These are phyloP conservation scores for Capitulum mitella DNA, from an alignment of 2,888 invertebrate species.

Conservation along the genomic window DNA sequence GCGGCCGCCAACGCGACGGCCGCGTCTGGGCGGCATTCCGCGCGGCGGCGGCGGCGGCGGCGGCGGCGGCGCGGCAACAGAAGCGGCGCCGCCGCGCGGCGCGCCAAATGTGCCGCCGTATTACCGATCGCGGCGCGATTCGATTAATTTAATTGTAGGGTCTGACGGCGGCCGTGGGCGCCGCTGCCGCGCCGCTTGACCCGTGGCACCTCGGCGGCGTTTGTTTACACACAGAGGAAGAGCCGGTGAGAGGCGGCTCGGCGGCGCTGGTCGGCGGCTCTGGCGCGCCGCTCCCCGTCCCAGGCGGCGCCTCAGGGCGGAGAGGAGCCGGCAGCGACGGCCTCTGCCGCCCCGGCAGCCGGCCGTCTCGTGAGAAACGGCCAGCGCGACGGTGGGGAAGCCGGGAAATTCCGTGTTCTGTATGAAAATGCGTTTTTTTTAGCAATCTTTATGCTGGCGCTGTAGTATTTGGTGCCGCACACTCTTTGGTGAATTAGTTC, in stretches of 20 bases:
- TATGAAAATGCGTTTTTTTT: too few relatives aligned
- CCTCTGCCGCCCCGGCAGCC: too few relatives aligned
- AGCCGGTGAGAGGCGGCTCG: background rate
- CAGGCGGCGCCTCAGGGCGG: too few relatives aligned
- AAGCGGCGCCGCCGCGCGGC: conserved; percentile 8
- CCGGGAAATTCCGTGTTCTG: too few relatives aligned
- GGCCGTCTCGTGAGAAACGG: too few relatives aligned
- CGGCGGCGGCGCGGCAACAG: background rate
- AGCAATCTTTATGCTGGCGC: too few relatives aligned
- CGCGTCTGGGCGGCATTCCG: conserved; percentile 3
- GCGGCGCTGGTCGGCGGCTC: background rate
- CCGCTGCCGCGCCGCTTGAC: background rate
- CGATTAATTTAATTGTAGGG: conserved; percentile 24
- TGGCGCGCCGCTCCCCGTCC: too few relatives aligned
- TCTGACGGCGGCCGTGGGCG: background rate
- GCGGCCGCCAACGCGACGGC: background rate
- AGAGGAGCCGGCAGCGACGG: too few relatives aligned
- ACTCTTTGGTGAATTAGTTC: too few relatives aligned
- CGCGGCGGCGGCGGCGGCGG: too few relatives aligned
- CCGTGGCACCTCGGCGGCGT: background rate
- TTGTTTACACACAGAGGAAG: background rate
- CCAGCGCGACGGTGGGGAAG: too few relatives aligned
- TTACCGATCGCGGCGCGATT: conserved; percentile 10
- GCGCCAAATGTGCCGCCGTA: background rate
- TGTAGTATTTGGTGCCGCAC: too few relatives aligned